Evolutionary conservation across 1,140 invertebrate species (phyloP).

Genomic region (Drosophila tropicalis): DNA sequence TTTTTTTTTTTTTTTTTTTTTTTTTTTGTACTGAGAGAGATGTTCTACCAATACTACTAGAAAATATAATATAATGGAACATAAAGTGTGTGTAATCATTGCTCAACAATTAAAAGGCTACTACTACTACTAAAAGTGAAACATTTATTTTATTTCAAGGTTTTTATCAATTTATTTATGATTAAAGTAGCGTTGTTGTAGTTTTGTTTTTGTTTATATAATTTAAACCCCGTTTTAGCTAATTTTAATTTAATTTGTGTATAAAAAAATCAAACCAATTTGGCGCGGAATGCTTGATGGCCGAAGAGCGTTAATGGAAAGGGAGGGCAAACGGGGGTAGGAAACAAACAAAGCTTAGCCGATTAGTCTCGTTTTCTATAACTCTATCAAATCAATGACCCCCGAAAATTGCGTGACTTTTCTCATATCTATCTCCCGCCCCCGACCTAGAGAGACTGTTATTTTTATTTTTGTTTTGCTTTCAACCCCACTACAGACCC

Average conservation of each 20-base stretch:
- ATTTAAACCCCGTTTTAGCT: slow-evolving; percentile 70
- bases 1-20: not conserved
- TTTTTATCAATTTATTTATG: slow-evolving; percentile 40
- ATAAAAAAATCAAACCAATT: slow-evolving; percentile 50
- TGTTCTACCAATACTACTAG: not conserved
- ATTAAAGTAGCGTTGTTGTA: slow-evolving; percentile 50
- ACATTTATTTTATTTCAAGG: slow-evolving; percentile 23
- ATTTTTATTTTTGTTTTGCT: not conserved
- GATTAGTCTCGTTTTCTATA: not conserved
- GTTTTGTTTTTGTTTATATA: slow-evolving; percentile 24
- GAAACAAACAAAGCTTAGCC: not conserved
- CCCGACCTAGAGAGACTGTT: slow-evolving; percentile 7
- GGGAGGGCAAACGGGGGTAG: not conserved
- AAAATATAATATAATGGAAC: not conserved
- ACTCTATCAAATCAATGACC: not conserved
- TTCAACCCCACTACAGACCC: not conserved
- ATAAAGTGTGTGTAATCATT: not conserved
- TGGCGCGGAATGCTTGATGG: slow-evolving; percentile 20
- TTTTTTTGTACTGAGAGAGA: not conserved
- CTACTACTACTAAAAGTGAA: slow-evolving; percentile 24
- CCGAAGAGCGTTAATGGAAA: not conserved
- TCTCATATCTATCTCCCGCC: not conserved
- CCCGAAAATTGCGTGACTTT: not conserved
- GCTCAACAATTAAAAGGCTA: not conserved
- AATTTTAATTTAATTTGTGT: slow-evolving; percentile 44